A percentile compares a stretch with the other conserved stretches of the same genome.
These are phyloP conservation scores for Tigriopus californicus DNA, from an alignment of 2,888 invertebrate genomes.

Conservation along the genomic window DNA sequence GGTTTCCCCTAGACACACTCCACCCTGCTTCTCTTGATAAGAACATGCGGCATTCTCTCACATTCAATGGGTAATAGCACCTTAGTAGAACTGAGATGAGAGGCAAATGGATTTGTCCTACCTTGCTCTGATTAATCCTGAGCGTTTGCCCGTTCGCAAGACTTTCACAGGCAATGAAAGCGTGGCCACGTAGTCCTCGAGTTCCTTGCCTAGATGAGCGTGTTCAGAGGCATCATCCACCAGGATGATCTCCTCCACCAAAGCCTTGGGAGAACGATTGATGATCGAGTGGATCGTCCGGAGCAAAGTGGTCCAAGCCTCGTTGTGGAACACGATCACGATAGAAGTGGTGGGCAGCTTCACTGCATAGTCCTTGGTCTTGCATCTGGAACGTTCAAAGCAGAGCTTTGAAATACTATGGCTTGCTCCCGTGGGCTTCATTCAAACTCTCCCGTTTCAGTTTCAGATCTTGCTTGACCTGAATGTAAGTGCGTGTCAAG, in stretches of 20 bases:
- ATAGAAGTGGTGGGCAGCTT: conserved; percentile 79
- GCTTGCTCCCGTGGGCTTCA: not conserved
- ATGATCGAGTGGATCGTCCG: conserved; percentile 94
- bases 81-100: no score
- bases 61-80: no score
- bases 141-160: conserved; percentile 72
- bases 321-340: conserved; percentile 97
- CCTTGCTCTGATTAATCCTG: conserved; percentile 68
- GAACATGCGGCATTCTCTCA: no score
- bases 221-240: conserved; percentile 95
- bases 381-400: conserved; percentile 17
- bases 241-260: conserved; percentile 82
- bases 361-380: conserved; percentile 16
- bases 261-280: conserved; percentile 66
- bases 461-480: no score
- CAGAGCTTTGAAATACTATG: not conserved
- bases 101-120: no score
- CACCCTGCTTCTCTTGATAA: no score
- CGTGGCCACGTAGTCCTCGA: conserved; percentile 71
- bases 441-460: not conserved
- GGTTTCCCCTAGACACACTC: no score
- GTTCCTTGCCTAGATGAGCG: conserved; percentile 59
- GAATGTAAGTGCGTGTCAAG: not conserved
- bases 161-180: conserved; percentile 71
- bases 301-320: conserved; percentile 90